A percentile compares a stretch with the other conserved stretches of the same genome.
Evolutionary conservation across 2,113 vertebrate species (phyloP).

Genomic region (Ptyas mucosa): DNA sequence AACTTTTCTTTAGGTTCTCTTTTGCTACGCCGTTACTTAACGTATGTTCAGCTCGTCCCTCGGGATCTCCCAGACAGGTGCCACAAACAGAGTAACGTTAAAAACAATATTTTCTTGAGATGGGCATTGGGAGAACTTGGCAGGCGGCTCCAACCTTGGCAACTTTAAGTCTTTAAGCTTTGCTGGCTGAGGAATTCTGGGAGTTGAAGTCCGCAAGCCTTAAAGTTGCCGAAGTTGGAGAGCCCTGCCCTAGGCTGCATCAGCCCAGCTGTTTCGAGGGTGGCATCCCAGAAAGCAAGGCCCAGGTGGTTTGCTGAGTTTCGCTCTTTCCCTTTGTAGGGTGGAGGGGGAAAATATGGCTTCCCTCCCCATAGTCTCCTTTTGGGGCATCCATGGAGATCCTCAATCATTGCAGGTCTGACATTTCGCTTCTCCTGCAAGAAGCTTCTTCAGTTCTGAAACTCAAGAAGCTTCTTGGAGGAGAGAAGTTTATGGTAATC

Average conservation of each 20-base stretch:
- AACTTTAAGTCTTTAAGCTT: too few relatives aligned
- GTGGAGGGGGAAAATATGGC: not conserved
- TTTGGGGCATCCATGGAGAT: not conserved
- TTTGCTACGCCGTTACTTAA: not conserved
- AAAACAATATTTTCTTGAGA: not conserved
- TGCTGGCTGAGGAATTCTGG: too few relatives aligned
- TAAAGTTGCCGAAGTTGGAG: too few relatives aligned
- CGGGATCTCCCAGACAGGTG: not conserved
- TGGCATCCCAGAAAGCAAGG: not conserved
- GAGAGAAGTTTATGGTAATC: too few relatives aligned
- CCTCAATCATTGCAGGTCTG: too few relatives aligned
- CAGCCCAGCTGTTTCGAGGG: not conserved
- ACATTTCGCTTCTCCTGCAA: too few relatives aligned
- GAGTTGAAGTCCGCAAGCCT: too few relatives aligned
- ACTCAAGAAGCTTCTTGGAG: too few relatives aligned
- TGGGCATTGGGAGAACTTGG: not conserved
- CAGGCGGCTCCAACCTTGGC: not conserved
- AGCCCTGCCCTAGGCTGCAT: not conserved
- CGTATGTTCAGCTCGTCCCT: not conserved
- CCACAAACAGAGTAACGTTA: not conserved
- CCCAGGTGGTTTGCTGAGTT: not conserved
- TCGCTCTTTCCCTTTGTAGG: not conserved
- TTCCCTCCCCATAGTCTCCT: not conserved
- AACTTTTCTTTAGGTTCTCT: not conserved
- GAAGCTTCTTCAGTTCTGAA: too few relatives aligned